phyloP scores from a whole-genome alignment of 2,888 invertebrate genomes.

The Galerucella nymphaeae region DNA sequence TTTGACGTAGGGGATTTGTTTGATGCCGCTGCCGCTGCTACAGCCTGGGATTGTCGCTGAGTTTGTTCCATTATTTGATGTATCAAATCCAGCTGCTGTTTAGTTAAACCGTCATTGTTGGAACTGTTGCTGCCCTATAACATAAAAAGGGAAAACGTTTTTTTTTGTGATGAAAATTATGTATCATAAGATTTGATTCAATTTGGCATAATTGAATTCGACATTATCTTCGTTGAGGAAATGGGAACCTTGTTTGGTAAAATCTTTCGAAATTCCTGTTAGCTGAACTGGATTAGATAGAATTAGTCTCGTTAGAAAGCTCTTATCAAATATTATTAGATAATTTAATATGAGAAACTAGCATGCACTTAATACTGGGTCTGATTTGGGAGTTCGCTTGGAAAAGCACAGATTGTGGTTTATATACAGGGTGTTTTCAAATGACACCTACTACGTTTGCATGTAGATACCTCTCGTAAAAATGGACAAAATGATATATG shows the following conservation, averaged over 20 bases:
- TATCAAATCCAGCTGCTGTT: constrained; percentile 79
- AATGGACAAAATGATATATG: no score
- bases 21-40: constrained; percentile 35
- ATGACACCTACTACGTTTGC: no score
- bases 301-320: background rate
- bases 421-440: background rate
- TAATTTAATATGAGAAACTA: background rate
- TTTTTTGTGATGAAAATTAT: background rate
- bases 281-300: background rate
- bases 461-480: no score
- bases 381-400: background rate
- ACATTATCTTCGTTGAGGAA: background rate
- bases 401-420: background rate
- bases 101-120: constrained; percentile 76
- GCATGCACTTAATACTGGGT: background rate
- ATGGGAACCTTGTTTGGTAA: background rate
- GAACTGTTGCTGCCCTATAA: constrained; percentile 65
- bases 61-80: constrained; percentile 83
- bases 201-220: background rate
- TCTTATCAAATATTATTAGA: background rate
- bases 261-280: background rate
- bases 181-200: background rate
- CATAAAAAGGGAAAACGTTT: constrained; percentile 5
- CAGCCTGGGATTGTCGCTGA: constrained; percentile 70
- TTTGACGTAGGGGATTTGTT: constrained; percentile 58